phyloP scores from a whole-genome alignment of 2,113 vertebrate species.

The Astatotilapia flaviijosephi region DNA sequence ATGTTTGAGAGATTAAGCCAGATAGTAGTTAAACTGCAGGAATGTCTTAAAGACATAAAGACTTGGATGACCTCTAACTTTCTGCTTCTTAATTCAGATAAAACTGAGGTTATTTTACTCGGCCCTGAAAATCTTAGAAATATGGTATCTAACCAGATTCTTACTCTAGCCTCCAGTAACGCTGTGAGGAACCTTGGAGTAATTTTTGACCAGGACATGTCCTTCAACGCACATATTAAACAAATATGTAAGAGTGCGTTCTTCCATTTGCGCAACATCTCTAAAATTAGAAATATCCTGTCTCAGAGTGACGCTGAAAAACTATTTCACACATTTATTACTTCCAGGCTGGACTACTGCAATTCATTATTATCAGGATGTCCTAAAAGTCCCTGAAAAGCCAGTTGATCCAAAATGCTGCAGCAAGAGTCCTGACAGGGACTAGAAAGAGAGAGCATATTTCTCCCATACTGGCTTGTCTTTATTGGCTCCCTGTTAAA shows the following conservation, averaged over 20 bases:
- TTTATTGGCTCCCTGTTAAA: neutral
- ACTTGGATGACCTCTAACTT: neutral
- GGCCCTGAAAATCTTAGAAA: neutral
- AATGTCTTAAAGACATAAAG: neutral
- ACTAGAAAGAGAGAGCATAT: neutral
- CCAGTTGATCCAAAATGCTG: neutral
- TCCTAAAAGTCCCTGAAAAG: fast-evolving
- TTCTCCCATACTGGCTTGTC: neutral
- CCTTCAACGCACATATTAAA: neutral
- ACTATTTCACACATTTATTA: fast-evolving
- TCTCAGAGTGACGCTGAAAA: neutral
- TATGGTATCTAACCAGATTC: neutral
- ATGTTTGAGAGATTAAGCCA: neutral
- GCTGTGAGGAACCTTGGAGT: neutral
- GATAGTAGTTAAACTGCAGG: neutral
- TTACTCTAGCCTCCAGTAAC: fast-evolving
- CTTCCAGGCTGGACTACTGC: fast-evolving
- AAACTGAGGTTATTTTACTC: neutral
- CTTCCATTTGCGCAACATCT: neutral
- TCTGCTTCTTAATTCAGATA: neutral
- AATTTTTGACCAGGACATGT: fast-evolving
- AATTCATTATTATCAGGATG: neutral
- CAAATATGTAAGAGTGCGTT: neutral
- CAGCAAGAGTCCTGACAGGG: neutral
- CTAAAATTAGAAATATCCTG: neutral